Base-by-base conservation (phyloP, 2,113 vertebrate species). In the Dasyprocta punctata region DNA sequence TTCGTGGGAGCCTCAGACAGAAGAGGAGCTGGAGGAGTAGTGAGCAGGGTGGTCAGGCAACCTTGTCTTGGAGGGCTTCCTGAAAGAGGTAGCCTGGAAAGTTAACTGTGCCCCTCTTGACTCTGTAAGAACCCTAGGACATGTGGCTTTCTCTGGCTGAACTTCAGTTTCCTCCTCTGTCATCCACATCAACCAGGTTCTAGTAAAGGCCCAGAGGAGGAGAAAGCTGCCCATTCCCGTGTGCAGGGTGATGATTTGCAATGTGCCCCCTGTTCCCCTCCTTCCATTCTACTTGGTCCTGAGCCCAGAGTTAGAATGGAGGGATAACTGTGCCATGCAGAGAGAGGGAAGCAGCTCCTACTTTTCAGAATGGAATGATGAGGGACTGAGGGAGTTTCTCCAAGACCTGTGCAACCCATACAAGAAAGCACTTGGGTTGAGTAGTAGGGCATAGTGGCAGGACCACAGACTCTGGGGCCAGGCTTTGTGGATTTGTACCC, bases 391-490 rank as follows among this genome's bases (percentile, higher is more conserved):
- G 56, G 77, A 36, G 33, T 67, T 69, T 82, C 52, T 80, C 36
- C 52, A 47, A 88, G 17, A 22, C 16, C 65, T 63, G 38, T 3
- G 7, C 60, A 26, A 9, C 3, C 49, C 47, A 2, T 10, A 33
- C 63, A n/a, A 58, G 44, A 63, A 56, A 67, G 56, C 16, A 19
- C 19, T 28, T 5, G 36, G 65, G 28, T 11, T 8, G 49, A 9
- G 14, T 1, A 1, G 38, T 7, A 17, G 3, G 28, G 13, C 17
- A 24, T 6, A 1, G 52, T 44, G 63, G 28, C 0, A 11, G 41
- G 22, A 4, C 75, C 20, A 22, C 11, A 9, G 26, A 5, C 60
- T 73, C 13, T 13, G 30, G 56, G 56, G 24, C 63, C 11, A 5
- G 63, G 63, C 41, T 58, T 17, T 28, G 17, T 16, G 41, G 16